Base-by-base conservation (phyloP, 2,113 vertebrate genomes). In the Oncorhynchus tshawytscha region DNA sequence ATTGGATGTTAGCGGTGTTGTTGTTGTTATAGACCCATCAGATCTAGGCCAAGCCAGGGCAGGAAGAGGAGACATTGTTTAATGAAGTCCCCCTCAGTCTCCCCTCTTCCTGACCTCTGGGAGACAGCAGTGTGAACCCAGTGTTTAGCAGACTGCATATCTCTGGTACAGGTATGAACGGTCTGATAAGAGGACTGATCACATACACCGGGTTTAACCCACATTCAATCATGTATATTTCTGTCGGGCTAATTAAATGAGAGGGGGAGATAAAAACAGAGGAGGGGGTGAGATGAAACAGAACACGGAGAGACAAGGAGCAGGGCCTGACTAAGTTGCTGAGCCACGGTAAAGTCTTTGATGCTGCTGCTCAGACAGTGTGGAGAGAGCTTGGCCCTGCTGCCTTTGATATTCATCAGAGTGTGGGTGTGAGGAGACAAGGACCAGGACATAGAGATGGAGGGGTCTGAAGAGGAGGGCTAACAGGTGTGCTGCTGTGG, bases 401-500 rank as follows among this genome's bases (percentile, higher is more conserved):
- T n/a, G 34, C 39, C 85, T 90, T 90, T 92, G 95, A 95, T 88
- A 94, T 95, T 89, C 92, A 93, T 93, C 92, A 11, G 57, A 79
- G 85, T 68, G 81, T 84, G 73, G 87, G 85, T 70, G 75, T n/a
- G 76, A 75, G 59, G 72, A 76, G 78, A 59, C 0, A 18, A 80
- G 89, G 59, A 72, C 51, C 51, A n/a, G 72, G 20, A 29, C 27
- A 39, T 5, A 39, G 67, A 39, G 22, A 64, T 9, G 60, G 60
- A 25, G 22, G 60, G 8, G 20, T 24, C 11, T 8, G 45, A 49
- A 15, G 22, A 20, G 39, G 31, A 31, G 20, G 69, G 39, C 4
- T 18, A 54, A 54, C 51, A 54, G 51, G 12, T 54, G 51, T 15
- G 51, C 51, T n/a, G 70, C 71, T 11, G 54, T 73, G 59, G 3